Percentiles rank a stretch among this genome's conserved stretches.
phyloP scores from a whole-genome alignment of 2,888 invertebrate species.

The Osmoderma eremita region DNA sequence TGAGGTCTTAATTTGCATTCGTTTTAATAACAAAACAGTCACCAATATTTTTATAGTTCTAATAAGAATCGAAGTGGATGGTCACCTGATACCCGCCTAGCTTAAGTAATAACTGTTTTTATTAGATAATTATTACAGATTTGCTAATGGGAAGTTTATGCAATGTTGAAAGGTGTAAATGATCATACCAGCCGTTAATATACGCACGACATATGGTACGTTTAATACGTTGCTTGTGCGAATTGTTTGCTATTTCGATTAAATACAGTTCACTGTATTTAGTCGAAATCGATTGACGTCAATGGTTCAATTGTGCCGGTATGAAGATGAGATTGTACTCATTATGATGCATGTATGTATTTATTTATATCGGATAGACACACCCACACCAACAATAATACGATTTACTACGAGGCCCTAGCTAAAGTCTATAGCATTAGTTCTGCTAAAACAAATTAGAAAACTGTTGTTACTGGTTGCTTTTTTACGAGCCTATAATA shows the following conservation, averaged over 20 bases:
- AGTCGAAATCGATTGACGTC: conserved; percentile 32
- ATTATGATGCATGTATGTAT: conserved; percentile 5
- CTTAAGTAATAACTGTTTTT: conserved; percentile 15
- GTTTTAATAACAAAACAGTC: background rate
- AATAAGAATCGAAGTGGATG: too few species aligned
- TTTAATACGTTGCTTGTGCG: background rate
- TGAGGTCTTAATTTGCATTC: conserved; percentile 22
- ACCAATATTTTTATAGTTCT: too few species aligned
- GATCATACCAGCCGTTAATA: background rate
- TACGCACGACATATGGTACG: background rate
- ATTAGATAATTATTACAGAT: background rate
- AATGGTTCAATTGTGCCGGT: conserved; percentile 2
- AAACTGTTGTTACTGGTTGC: conserved; percentile 24
- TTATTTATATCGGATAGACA: background rate
- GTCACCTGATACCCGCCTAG: background rate
- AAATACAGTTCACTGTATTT: conserved; percentile 20
- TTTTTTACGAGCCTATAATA: background rate
- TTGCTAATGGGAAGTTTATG: background rate
- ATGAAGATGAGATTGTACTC: conserved; percentile 3
- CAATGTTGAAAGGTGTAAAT: conserved; percentile 2
- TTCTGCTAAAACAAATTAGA: background rate
- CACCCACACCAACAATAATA: background rate
- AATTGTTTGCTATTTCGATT: conserved; percentile 19
- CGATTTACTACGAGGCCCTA: too few species aligned
- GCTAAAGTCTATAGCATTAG: background rate